A percentile compares a stretch with the other conserved stretches of the same genome.
phyloP scores from a whole-genome alignment of 53 echinoderm and acorn worm genomes.

The Antedon mediterranea region DNA sequence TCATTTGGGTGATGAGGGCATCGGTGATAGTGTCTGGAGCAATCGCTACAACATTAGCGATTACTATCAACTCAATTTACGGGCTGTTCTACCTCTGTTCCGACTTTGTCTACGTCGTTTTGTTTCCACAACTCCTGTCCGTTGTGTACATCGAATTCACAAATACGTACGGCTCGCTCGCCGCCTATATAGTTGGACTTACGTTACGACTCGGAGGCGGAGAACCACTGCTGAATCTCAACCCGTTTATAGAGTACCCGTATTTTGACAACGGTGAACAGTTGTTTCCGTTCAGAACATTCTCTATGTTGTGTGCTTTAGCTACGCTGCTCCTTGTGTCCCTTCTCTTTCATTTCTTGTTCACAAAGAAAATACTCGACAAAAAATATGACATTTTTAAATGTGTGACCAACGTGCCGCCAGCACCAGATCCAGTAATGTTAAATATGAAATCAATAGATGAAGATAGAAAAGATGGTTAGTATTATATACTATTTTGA shows the following conservation, averaged over 20 bases:
- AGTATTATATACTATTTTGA: background rate
- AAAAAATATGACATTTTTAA: conserved; percentile 12
- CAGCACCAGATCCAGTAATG: background rate
- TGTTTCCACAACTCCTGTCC: conserved; percentile 35
- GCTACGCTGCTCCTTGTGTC: background rate
- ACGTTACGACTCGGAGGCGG: conserved; percentile 13
- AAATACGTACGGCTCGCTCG: conserved; percentile 20
- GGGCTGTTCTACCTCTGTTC: conserved; percentile 27
- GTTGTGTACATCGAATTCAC: conserved; percentile 24
- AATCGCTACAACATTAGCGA: conserved; percentile 19
- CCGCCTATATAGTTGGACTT: conserved; percentile 7
- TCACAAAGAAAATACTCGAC: conserved; percentile 3
- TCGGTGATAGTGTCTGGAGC: conserved; percentile 5
- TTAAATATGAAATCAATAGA: background rate
- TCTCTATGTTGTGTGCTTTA: background rate
- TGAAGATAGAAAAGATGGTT: background rate
- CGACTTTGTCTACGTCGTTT: conserved; percentile 33
- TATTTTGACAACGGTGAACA: conserved; percentile 10
- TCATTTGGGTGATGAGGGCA: conserved; percentile 21
- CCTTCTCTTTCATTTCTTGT: background rate
- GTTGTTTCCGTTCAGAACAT: conserved; percentile 18
- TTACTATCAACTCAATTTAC: conserved; percentile 29
- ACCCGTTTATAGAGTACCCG: conserved; percentile 11
- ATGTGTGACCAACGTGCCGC: background rate
- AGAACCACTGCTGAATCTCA: conserved; percentile 9